Conservation (phyloP, 2,113 vertebrate species). For the Dermatemys mawii region DNA sequence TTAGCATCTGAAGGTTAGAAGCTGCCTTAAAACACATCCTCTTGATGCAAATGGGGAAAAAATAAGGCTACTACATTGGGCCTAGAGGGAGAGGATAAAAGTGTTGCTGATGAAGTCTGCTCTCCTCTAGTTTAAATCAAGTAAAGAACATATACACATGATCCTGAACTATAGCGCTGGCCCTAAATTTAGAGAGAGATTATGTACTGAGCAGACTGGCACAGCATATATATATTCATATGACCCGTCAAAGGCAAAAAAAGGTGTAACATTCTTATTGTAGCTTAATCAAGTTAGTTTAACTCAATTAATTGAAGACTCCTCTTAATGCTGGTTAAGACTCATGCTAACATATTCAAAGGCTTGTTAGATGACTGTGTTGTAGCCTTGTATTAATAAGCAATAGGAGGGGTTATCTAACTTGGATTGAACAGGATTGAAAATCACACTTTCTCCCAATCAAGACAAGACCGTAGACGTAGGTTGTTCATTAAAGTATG, state of each 20-base stretch:
- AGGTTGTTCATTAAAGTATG: background rate
- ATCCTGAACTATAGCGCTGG: background rate
- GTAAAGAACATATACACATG: background rate
- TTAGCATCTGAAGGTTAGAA: background rate
- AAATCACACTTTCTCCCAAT: background rate
- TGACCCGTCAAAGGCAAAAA: background rate
- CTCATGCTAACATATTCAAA: background rate
- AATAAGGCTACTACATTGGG: background rate
- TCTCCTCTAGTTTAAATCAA: background rate
- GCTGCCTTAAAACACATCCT: background rate
- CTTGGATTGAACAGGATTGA: background rate
- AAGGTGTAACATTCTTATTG: background rate
- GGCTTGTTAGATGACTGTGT: background rate
- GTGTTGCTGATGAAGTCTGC: background rate
- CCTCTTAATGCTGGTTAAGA: background rate
- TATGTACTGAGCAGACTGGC: background rate
- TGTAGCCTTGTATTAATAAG: background rate
- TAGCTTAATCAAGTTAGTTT: background rate
- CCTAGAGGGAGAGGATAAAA: background rate
- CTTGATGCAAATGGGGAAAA: background rate
- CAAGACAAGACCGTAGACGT: background rate
- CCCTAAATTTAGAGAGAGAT: background rate
- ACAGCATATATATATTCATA: background rate
- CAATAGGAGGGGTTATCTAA: background rate
- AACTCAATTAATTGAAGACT: background rate